These are phyloP conservation scores for Hycleus cichorii DNA, from an alignment of 1,140 invertebrate species.

Conservation along the genomic window DNA sequence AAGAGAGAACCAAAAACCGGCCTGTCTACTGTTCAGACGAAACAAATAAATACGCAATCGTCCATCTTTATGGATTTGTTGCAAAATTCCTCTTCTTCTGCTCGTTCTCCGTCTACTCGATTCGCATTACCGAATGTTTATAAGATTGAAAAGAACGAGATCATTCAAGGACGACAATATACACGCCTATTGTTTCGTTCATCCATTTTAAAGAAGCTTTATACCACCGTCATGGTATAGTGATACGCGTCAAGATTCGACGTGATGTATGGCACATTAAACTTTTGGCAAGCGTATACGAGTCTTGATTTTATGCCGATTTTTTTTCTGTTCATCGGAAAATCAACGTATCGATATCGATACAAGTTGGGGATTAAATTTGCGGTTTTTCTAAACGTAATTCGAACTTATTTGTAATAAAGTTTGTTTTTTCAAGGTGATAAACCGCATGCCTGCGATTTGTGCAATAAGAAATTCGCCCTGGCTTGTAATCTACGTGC, in stretches of 20 bases:
- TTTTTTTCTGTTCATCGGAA: too few species aligned
- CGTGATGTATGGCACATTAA: conserved; percentile 20
- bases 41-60: conserved; percentile 29
- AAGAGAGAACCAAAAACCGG: conserved; percentile 16
- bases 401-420: background rate
- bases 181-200: background rate
- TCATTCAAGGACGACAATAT: background rate
- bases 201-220: too few species aligned
- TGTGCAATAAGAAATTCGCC: conserved; percentile 69
- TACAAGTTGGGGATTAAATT: background rate
- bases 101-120: conserved; percentile 17
- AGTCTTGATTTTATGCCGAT: background rate
- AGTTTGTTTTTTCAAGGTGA: conserved; percentile 52
- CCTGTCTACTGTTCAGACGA: conserved; percentile 29
- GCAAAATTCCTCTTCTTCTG: conserved; percentile 27
- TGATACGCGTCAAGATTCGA: background rate
- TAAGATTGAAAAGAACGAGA: background rate
- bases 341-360: too few species aligned
- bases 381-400: background rate
- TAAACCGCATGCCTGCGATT: conserved; percentile 62
- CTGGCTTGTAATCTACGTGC: conserved; percentile 66
- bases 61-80: conserved; percentile 34
- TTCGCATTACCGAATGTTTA: conserved; percentile 10
- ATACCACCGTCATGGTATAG: too few species aligned
- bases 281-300: background rate